Evolutionary conservation across 1,140 invertebrate genomes (phyloP).

Genomic region (Pogonus chalceus): DNA sequence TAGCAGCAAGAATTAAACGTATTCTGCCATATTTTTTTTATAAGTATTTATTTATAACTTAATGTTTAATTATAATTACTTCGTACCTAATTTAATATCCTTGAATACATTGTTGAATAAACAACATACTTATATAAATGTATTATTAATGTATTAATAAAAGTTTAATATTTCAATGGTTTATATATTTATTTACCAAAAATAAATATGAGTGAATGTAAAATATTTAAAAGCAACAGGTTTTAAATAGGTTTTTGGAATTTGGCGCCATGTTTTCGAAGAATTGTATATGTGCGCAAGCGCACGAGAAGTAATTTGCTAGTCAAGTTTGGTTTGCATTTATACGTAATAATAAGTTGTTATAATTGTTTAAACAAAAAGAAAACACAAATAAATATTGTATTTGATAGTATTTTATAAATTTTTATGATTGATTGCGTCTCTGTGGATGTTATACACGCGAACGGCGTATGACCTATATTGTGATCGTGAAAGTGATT

Average conservation of each 20-base stretch:
- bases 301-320: background rate
- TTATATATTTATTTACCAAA: too few species aligned
- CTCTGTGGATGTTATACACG: background rate
- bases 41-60: too few species aligned
- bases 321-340: background rate
- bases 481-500: slow-evolving; percentile 4
- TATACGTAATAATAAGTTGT: background rate
- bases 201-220: too few species aligned
- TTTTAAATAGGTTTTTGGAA: background rate
- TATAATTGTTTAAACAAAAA: background rate
- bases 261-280: background rate
- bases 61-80: too few species aligned
- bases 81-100: too few species aligned
- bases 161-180: too few species aligned
- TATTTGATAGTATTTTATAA: background rate
- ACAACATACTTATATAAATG: too few species aligned
- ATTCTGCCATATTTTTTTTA: too few species aligned
- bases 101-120: too few species aligned
- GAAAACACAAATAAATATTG: background rate
- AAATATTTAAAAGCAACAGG: background rate
- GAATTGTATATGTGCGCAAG: background rate
- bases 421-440: background rate
- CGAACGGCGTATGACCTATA: background rate
- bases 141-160: too few species aligned
- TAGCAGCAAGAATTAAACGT: too few species aligned